Conservation (phyloP, 1,140 invertebrate species). For the Saxidomus purpurata region DNA sequence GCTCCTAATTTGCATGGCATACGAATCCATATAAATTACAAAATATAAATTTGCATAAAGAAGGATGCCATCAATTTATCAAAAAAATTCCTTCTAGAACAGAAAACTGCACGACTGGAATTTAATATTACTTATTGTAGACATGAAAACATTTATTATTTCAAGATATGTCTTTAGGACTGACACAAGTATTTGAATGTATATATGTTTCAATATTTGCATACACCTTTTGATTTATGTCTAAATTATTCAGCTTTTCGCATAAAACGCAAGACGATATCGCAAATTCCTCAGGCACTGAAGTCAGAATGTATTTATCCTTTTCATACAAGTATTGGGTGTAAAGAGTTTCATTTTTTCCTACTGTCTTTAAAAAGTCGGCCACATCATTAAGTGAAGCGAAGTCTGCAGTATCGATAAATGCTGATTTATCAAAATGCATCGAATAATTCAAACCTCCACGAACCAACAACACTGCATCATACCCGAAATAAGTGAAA, state of each 20-base stretch:
- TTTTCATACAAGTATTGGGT: conserved; percentile 8
- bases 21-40: too few species aligned
- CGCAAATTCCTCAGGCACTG: too few species aligned
- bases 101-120: too few species aligned
- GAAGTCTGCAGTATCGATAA: conserved; percentile 25
- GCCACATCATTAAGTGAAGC: conserved; percentile 2
- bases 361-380: not conserved
- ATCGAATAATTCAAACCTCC: conserved; percentile 29
- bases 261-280: conserved; percentile 16
- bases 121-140: too few species aligned
- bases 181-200: not conserved
- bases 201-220: conserved; percentile 5
- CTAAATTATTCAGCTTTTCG: conserved; percentile 9
- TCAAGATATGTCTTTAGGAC: too few species aligned
- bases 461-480: conserved; percentile 35
- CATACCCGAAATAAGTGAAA: conserved; percentile 87
- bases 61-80: too few species aligned
- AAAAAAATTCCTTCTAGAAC: too few species aligned
- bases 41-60: too few species aligned
- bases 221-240: not conserved
- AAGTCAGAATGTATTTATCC: conserved; percentile 27
- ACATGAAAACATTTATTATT: too few species aligned
- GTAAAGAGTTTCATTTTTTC: not conserved
- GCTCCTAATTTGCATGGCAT: too few species aligned
- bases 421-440: not conserved